Evolutionary conservation across 2,113 vertebrate genomes (phyloP).

Genomic region (Lagopus leucura): DNA sequence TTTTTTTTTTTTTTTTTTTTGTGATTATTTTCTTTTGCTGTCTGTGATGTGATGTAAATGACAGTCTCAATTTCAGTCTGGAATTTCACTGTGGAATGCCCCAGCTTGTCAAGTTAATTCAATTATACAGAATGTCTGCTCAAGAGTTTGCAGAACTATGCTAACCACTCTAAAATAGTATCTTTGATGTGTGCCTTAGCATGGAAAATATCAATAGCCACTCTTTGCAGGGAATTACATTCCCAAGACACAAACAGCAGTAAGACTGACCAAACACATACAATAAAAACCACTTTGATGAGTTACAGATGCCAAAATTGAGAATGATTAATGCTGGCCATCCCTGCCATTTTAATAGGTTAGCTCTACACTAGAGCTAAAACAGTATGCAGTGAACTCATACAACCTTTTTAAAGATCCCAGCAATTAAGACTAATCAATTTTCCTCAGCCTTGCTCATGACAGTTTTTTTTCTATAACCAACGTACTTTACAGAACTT

Average conservation of each 20-base stretch:
- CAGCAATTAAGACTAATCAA: not conserved
- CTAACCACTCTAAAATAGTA: not conserved
- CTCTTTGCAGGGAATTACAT: not conserved
- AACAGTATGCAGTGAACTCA: not conserved
- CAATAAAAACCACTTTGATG: not conserved
- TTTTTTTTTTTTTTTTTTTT: not conserved
- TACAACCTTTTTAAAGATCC: not conserved
- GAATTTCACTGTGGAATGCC: conserved; percentile 41
- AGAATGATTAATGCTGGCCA: not conserved
- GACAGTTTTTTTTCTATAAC: not conserved
- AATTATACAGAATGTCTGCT: not conserved
- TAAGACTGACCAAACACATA: not conserved
- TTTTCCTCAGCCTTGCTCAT: not conserved
- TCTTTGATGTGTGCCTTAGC: not conserved
- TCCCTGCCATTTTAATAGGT: not conserved
- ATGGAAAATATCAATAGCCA: not conserved
- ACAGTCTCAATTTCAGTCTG: conserved; percentile 40
- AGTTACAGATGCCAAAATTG: not conserved
- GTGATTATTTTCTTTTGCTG: conserved; percentile 29
- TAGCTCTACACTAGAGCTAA: not conserved
- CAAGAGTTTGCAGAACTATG: not conserved
- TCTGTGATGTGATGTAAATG: conserved; percentile 25
- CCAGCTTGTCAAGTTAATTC: conserved; percentile 30
- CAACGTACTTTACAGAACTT: not conserved
- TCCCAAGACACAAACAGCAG: not conserved